A percentile compares a stretch with the other conserved stretches of the same genome.
phyloP scores from a whole-genome alignment of 2,113 vertebrate genomes.

The Morone saxatilis region DNA sequence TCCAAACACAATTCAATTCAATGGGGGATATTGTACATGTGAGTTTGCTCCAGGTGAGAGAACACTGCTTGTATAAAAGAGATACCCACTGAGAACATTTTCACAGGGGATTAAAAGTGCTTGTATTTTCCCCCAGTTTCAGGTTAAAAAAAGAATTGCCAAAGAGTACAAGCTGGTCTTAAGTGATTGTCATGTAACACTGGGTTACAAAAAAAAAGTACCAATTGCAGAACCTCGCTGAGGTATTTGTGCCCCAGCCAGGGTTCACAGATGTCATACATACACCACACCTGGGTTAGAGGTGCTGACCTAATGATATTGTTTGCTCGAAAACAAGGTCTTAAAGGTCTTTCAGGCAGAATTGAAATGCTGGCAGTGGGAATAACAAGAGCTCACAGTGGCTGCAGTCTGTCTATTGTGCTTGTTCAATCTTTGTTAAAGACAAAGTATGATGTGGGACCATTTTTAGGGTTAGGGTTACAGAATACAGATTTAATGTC shows the following conservation, averaged over 20 bases:
- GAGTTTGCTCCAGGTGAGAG: neutral
- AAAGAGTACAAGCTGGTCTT: conserved; percentile 16
- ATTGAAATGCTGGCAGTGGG: conserved; percentile 1
- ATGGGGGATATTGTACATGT: neutral
- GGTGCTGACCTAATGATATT: conserved; percentile 36
- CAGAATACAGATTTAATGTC: neutral
- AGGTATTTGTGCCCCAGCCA: conserved; percentile 9
- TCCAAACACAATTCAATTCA: conserved; percentile 14
- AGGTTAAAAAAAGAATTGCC: neutral
- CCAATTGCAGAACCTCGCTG: conserved; percentile 17
- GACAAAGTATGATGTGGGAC: neutral
- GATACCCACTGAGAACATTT: conserved; percentile 1
- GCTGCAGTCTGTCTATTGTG: neutral
- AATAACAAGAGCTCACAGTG: conserved; percentile 8
- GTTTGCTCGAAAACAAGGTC: conserved; percentile 23
- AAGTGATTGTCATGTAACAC: conserved; percentile 33
- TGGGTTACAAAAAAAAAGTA: conserved; percentile 1
- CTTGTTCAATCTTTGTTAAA: neutral
- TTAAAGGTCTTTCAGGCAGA: conserved; percentile 42
- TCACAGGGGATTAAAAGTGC: neutral
- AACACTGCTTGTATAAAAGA: conserved; percentile 24
- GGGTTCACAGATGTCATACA: conserved; percentile 34
- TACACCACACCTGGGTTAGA: conserved; percentile 1
- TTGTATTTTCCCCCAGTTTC: conserved; percentile 15
- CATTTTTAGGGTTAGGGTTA: neutral